Percentiles rank a stretch among this genome's conserved stretches.
phyloP scores from a whole-genome alignment of 2,888 invertebrate genomes.

The Hemithea aestivaria region DNA sequence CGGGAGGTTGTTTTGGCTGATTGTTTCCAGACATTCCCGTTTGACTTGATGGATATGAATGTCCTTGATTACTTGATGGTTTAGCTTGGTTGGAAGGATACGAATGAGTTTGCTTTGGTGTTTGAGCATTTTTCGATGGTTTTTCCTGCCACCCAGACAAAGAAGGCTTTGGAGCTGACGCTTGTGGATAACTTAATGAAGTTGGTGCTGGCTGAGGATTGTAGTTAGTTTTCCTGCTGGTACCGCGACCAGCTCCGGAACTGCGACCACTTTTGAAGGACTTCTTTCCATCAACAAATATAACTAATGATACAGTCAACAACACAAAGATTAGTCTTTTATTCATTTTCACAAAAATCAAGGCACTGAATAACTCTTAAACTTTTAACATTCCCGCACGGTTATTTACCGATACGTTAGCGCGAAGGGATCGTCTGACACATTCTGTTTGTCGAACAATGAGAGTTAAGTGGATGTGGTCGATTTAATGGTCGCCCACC shows the following conservation, averaged over 20 bases:
- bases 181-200: constrained; percentile 60
- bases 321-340: constrained; percentile 36
- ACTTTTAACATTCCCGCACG: constrained; percentile 8
- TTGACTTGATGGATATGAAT: constrained; percentile 63
- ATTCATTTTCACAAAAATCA: constrained; percentile 36
- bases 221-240: constrained; percentile 49
- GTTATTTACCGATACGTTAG: constrained; percentile 18
- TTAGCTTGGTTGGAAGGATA: constrained; percentile 59
- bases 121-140: constrained; percentile 44
- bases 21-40: constrained; percentile 57
- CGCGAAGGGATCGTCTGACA: constrained; percentile 38
- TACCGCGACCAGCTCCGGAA: constrained; percentile 55
- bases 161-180: constrained; percentile 53
- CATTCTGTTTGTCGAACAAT: constrained; percentile 55
- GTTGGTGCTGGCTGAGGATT: constrained; percentile 63
- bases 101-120: constrained; percentile 53
- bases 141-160: constrained; percentile 68
- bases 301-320: constrained; percentile 37
- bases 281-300: constrained; percentile 51
- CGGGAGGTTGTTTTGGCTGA: constrained; percentile 44
- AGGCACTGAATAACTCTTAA: constrained; percentile 1
- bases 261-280: constrained; percentile 56
- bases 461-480: constrained; percentile 41
- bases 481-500: constrained; percentile 54
- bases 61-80: constrained; percentile 33